These are phyloP conservation scores for Percopsis omiscomaycus DNA, from an alignment of 2,797 vertebrate genomes.

Conservation along the genomic window DNA sequence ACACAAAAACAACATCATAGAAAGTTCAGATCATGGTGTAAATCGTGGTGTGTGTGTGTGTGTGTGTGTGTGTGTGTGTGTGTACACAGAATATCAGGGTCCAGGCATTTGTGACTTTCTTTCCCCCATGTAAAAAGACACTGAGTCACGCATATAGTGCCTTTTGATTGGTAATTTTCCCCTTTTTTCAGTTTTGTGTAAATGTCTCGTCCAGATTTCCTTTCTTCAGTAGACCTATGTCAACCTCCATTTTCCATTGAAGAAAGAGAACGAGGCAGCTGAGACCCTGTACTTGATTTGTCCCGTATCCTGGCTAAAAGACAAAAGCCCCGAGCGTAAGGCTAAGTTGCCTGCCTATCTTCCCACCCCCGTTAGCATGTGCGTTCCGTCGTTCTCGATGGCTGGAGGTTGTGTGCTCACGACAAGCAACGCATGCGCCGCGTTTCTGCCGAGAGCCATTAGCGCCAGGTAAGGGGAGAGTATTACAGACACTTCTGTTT, in stretches of 20 bases:
- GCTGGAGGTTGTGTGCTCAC: not conserved
- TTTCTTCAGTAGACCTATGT: too few relatives aligned
- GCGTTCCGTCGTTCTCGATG: too few relatives aligned
- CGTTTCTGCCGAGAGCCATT: not conserved
- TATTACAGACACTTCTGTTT: not conserved
- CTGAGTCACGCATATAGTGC: too few relatives aligned
- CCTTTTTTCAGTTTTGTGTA: too few relatives aligned
- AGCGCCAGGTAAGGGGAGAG: slow-evolving; percentile 5
- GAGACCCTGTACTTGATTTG: not conserved
- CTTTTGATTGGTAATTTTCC: too few relatives aligned
- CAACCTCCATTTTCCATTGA: not conserved
- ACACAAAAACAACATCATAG: not conserved
- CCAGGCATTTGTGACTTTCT: not conserved
- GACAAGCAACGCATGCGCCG: not conserved
- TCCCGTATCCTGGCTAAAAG: not conserved
- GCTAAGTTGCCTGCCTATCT: not conserved
- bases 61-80: too few relatives aligned
- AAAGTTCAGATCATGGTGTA: too few relatives aligned
- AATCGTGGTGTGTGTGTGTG: too few relatives aligned
- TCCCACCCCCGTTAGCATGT: not conserved
- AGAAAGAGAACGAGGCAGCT: not conserved
- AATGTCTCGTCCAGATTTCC: too few relatives aligned
- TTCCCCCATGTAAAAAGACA: too few relatives aligned
- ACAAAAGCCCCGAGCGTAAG: not conserved
- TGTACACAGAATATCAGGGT: not conserved